Conservation (phyloP, 30 jellyfish, hydroid and myxozoan genomes). For the Hydractinia echinata region DNA sequence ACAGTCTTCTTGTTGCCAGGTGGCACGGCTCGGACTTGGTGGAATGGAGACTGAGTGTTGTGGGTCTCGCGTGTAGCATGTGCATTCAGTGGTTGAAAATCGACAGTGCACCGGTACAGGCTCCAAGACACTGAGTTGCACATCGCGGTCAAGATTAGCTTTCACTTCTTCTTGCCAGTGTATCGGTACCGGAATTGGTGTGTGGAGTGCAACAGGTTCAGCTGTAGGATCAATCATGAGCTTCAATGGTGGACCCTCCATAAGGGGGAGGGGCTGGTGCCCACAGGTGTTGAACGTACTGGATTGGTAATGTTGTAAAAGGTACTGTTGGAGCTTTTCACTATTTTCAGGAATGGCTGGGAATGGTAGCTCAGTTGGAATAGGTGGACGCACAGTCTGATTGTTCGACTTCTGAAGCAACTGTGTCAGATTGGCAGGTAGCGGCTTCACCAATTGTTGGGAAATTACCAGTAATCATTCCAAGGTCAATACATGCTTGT, state of each 20-base stretch:
- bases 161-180: slow-evolving; percentile 42
- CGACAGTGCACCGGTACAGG: slow-evolving; percentile 48
- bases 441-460: neutral
- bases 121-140: slow-evolving; percentile 27
- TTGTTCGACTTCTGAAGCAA: neutral
- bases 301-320: slow-evolving; percentile 7
- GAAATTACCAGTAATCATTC: neutral
- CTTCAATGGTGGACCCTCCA: neutral
- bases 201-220: slow-evolving; percentile 1
- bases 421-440: neutral
- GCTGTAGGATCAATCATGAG: neutral
- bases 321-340: slow-evolving; percentile 15
- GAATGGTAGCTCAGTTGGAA: slow-evolving; percentile 15
- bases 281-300: slow-evolving; percentile 34
- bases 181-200: slow-evolving; percentile 33
- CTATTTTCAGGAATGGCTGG: neutral
- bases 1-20: neutral
- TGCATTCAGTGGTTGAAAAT: slow-evolving; percentile 24
- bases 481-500: neutral
- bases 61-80: slow-evolving; percentile 37
- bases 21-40: slow-evolving; percentile 9
- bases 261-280: slow-evolving; percentile 21
- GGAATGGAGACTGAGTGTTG: slow-evolving; percentile 29
- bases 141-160: slow-evolving; percentile 46
- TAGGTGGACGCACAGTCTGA: neutral